phyloP scores from a whole-genome alignment of 1,140 invertebrate genomes.

The Polyergus mexicanus region DNA sequence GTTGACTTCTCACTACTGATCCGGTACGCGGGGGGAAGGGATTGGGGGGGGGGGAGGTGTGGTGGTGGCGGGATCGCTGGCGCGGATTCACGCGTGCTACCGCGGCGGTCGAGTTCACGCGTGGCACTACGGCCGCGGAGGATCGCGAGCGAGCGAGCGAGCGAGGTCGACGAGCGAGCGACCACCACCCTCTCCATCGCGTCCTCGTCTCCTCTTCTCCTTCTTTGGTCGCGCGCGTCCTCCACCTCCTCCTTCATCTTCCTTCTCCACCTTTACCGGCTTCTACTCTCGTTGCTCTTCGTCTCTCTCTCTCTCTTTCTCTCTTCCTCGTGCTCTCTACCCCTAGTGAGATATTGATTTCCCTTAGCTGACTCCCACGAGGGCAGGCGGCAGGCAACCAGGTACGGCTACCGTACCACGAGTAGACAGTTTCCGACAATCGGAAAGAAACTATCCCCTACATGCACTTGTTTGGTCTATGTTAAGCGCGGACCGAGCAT shows the following conservation, averaged over 20 bases:
- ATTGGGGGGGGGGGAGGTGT: background rate
- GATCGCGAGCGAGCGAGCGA: slow-evolving; percentile 62
- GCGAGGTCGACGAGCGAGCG: slow-evolving; percentile 71
- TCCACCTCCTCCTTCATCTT: slow-evolving; percentile 36
- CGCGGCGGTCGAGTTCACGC: slow-evolving; percentile 71
- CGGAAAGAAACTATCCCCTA: slow-evolving; percentile 69
- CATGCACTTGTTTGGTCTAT: slow-evolving; percentile 37
- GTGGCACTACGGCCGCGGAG: slow-evolving; percentile 72
- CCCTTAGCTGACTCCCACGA: slow-evolving; percentile 86
- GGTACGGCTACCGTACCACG: slow-evolving; percentile 75
- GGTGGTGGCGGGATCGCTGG: slow-evolving; percentile 21
- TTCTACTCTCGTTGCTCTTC: slow-evolving; percentile 66
- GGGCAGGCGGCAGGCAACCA: slow-evolving; percentile 82
- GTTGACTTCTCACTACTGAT: slow-evolving; percentile 45
- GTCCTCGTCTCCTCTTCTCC: slow-evolving; percentile 37
- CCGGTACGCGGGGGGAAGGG: slow-evolving; percentile 50
- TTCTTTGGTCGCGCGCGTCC: slow-evolving; percentile 37
- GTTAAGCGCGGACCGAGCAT: slow-evolving; percentile 26
- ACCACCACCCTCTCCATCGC: slow-evolving; percentile 48
- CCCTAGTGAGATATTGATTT: slow-evolving; percentile 87
- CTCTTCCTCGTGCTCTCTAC: slow-evolving; percentile 77
- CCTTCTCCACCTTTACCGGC: slow-evolving; percentile 55
- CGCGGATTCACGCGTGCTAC: slow-evolving; percentile 66
- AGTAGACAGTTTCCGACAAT: slow-evolving; percentile 74
- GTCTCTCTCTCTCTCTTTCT: slow-evolving; percentile 73